Percentiles rank a stretch among this genome's conserved stretches.
phyloP scores from a whole-genome alignment of 2,113 vertebrate species.

The Sphyrna mokarran region DNA sequence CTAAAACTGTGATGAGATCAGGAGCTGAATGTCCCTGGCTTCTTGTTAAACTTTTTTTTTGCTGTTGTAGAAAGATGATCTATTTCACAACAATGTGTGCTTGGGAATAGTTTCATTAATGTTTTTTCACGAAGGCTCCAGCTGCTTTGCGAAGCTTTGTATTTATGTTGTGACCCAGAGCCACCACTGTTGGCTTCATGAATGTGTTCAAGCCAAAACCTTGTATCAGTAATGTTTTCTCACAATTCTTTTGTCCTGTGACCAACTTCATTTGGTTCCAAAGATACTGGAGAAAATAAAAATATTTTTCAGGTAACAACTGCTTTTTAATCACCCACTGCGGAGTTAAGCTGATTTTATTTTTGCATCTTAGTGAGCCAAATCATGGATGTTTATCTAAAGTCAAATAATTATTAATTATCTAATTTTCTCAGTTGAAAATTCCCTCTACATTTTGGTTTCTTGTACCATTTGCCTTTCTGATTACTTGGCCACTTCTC shows the following conservation, averaged over 20 bases:
- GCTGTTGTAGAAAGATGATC: background rate
- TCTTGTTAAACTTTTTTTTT: background rate
- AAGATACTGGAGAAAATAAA: too few relatives aligned
- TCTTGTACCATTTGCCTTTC: background rate
- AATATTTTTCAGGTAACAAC: background rate
- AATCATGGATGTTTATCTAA: background rate
- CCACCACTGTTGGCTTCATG: too few relatives aligned
- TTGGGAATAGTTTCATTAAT: background rate
- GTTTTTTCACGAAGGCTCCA: background rate
- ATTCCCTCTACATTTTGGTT: background rate
- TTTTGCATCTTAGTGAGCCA: background rate
- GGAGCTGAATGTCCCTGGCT: background rate
- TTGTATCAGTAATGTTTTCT: background rate
- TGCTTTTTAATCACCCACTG: background rate
- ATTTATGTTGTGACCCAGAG: background rate
- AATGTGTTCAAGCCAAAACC: background rate
- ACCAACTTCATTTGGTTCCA: background rate
- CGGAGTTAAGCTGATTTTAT: background rate
- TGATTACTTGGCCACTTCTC: too few relatives aligned
- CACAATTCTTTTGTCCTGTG: background rate
- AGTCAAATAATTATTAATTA: background rate
- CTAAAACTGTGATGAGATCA: too few relatives aligned
- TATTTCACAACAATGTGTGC: background rate
- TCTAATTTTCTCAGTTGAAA: background rate
- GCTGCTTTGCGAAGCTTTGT: background rate